Evolutionary conservation across 2,113 vertebrate genomes (phyloP).

Genomic region (Telmatochromis bifrenatus): DNA sequence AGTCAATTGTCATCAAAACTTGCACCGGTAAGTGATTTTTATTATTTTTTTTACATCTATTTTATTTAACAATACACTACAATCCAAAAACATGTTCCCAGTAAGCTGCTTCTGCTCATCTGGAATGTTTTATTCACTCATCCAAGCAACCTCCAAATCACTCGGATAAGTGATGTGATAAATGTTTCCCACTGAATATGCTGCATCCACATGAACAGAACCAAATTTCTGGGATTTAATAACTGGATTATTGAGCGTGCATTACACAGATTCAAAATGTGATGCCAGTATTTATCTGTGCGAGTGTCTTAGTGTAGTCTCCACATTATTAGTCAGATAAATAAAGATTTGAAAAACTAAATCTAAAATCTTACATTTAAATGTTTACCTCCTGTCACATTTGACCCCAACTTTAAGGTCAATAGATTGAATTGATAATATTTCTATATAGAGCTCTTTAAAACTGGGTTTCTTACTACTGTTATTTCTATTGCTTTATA

Average conservation of each 20-base stretch:
- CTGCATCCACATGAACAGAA: not conserved
- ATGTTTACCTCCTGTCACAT: not conserved
- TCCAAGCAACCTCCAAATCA: not conserved
- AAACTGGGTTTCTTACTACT: not conserved
- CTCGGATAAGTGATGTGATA: not conserved
- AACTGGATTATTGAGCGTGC: not conserved
- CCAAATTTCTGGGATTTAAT: not conserved
- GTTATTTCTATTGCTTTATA: not conserved
- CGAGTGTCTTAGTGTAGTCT: not conserved
- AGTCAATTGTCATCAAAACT: not conserved
- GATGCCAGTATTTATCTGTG: accelerated
- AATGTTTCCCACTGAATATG: not conserved
- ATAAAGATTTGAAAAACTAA: not conserved
- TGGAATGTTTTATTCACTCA: not conserved
- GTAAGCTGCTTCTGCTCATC: not conserved
- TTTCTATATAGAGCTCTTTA: not conserved
- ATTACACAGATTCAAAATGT: not conserved
- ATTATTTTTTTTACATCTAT: not conserved
- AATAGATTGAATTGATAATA: not conserved
- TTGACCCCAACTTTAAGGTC: not conserved
- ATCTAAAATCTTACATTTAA: not conserved
- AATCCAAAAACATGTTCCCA: not conserved
- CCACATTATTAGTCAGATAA: not conserved
- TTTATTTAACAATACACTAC: not conserved
- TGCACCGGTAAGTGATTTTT: constrained; percentile 20